Percentiles rank a stretch among this genome's conserved stretches.
These are phyloP conservation scores for Triplophysa siluroides DNA, from an alignment of 2,113 vertebrate species.

Conservation along the genomic window DNA sequence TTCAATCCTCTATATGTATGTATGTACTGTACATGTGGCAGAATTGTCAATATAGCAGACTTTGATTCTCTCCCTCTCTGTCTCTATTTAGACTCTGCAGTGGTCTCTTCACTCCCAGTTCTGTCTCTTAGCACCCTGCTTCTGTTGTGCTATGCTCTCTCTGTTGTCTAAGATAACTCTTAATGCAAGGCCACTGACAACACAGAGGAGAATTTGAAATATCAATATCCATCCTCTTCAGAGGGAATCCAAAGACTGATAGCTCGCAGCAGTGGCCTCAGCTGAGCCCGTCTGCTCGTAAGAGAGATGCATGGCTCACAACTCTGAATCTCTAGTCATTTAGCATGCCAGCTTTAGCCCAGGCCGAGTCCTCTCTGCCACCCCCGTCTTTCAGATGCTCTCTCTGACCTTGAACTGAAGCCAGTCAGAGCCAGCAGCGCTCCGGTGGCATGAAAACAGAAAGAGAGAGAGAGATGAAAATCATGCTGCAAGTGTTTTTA, in stretches of 20 bases:
- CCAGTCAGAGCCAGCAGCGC: constrained; percentile 25
- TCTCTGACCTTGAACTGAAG: constrained; percentile 33
- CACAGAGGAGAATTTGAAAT: constrained; percentile 43
- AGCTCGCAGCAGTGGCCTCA: constrained; percentile 29
- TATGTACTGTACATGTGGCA: no score
- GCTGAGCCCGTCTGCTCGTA: constrained; percentile 35
- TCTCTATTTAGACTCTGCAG: background rate
- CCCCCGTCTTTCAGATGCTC: constrained; percentile 21
- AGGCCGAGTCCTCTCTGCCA: constrained; percentile 7
- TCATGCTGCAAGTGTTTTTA: background rate
- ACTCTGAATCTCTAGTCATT: constrained; percentile 43
- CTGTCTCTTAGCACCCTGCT: constrained; percentile 11
- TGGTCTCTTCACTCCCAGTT: background rate
- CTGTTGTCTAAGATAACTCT: constrained; percentile 42
- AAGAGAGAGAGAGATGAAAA: background rate
- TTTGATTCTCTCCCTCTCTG: no score
- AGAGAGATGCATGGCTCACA: constrained; percentile 17
- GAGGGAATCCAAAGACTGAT: constrained; percentile 41
- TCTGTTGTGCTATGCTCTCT: constrained; percentile 13
- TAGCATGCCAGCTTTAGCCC: constrained; percentile 37
- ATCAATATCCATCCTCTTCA: constrained; percentile 47
- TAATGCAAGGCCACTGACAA: constrained; percentile 37
- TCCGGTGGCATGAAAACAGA: background rate
- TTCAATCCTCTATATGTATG: no score
- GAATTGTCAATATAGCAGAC: no score